These are phyloP conservation scores for Lethocerus indicus DNA, from an alignment of 1,140 invertebrate species.

Conservation along the genomic window DNA sequence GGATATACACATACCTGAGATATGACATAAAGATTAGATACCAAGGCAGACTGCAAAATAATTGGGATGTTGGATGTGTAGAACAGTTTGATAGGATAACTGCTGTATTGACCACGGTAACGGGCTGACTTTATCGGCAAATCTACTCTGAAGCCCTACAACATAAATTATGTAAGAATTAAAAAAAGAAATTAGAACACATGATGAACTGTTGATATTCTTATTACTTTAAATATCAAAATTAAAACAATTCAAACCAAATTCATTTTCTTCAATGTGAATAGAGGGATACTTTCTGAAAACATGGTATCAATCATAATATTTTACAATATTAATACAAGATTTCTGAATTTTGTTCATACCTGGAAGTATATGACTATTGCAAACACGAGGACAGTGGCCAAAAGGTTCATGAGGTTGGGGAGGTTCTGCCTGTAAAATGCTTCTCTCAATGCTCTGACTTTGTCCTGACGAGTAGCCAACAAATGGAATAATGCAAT, in stretches of 20 bases:
- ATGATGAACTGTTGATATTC: too few species aligned
- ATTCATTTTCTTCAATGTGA: too few species aligned
- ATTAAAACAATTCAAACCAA: too few species aligned
- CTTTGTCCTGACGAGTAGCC: slow-evolving; percentile 95
- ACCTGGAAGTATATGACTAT: slow-evolving; percentile 99
- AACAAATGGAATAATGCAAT: slow-evolving; percentile 94
- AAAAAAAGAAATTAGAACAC: neutral
- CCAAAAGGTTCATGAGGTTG: slow-evolving; percentile 96
- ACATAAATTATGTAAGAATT: slow-evolving; percentile 16
- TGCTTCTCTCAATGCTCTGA: slow-evolving; percentile 89
- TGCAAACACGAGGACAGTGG: slow-evolving; percentile 95
- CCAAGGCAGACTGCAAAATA: slow-evolving; percentile 94
- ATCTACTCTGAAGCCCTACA: slow-evolving; percentile 96
- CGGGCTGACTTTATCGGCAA: slow-evolving; percentile 97
- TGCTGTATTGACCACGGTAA: slow-evolving; percentile 97
- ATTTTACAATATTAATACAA: too few species aligned
- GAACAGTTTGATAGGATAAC: slow-evolving; percentile 98
- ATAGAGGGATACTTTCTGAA: too few species aligned
- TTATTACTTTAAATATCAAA: too few species aligned
- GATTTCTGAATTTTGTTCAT: too few species aligned
- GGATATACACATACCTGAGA: slow-evolving; percentile 51
- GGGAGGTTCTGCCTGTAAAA: slow-evolving; percentile 99
- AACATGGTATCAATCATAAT: too few species aligned
- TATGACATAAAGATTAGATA: slow-evolving; percentile 98
- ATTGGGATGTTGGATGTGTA: slow-evolving; percentile 99